phyloP scores from a whole-genome alignment of 2,888 invertebrate genomes.

The Blastobasis adustella region DNA sequence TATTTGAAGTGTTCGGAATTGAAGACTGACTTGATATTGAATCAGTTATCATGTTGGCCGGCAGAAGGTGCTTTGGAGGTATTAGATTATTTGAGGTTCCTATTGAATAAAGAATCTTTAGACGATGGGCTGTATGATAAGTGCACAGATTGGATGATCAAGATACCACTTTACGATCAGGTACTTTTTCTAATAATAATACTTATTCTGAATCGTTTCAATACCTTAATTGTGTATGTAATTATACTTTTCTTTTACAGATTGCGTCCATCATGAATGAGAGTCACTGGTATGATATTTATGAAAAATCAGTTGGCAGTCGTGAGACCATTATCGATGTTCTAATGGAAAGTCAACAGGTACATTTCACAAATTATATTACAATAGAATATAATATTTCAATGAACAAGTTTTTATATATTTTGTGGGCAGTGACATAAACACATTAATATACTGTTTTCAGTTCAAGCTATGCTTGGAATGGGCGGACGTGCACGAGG shows the following conservation, averaged over 20 bases:
- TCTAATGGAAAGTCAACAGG: conserved; percentile 72
- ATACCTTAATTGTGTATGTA: neutral
- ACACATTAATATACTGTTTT: conserved; percentile 18
- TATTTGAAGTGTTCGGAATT: conserved; percentile 66
- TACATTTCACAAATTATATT: conserved; percentile 18
- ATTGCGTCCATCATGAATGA: conserved; percentile 72
- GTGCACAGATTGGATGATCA: conserved; percentile 74
- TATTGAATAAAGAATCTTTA: conserved; percentile 49
- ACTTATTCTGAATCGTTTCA: neutral
- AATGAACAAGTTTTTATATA: neutral
- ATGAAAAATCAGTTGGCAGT: conserved; percentile 69
- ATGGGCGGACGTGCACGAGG: conserved; percentile 80
- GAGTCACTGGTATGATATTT: conserved; percentile 76
- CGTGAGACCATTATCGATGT: conserved; percentile 70
- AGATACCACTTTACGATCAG: conserved; percentile 78
- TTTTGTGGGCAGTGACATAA: neutral
- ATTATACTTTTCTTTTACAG: conserved; percentile 35
- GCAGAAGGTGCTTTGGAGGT: conserved; percentile 70
- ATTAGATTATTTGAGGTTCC: conserved; percentile 64
- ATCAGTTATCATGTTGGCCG: conserved; percentile 72
- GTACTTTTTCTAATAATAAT: conserved; percentile 32
- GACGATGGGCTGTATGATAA: conserved; percentile 53
- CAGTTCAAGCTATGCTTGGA: conserved; percentile 79
- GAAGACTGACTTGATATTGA: conserved; percentile 67
- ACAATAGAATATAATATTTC: neutral